phyloP scores from a whole-genome alignment of 1,140 invertebrate species.

The Lucilia sericata region DNA sequence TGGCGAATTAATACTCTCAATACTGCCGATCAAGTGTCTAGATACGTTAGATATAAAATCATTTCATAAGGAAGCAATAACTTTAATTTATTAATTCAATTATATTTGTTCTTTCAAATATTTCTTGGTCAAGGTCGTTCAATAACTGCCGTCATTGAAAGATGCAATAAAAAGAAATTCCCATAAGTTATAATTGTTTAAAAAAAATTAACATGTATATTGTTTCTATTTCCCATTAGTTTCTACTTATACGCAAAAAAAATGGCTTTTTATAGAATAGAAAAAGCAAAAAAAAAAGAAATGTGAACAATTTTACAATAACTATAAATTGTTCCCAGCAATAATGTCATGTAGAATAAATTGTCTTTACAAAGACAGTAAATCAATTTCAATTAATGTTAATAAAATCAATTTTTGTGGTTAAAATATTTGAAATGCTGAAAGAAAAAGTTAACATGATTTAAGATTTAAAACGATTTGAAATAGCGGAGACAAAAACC shows the following conservation, averaged over 20 bases:
- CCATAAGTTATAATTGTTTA: background rate
- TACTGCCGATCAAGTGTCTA: too few relatives aligned
- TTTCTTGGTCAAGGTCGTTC: conserved; percentile 2
- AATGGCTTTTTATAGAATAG: background rate
- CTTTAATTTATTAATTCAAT: too few relatives aligned
- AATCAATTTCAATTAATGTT: conserved; percentile 40
- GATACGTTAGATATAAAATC: too few relatives aligned
- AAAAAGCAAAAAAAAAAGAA: background rate
- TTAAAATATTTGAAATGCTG: conserved; percentile 18
- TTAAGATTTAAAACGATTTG: too few relatives aligned
- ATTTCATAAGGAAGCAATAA: too few relatives aligned
- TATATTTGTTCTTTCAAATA: background rate
- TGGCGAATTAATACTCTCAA: too few relatives aligned
- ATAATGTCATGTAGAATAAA: background rate
- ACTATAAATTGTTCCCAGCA: conserved; percentile 15
- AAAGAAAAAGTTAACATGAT: background rate
- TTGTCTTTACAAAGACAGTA: background rate
- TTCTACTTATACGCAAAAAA: background rate
- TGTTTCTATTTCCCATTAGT: background rate
- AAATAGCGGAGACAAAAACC: too few relatives aligned
- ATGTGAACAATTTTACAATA: background rate
- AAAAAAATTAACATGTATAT: background rate
- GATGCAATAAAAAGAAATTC: background rate
- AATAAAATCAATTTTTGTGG: conserved; percentile 38
- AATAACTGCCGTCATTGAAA: background rate